Conservation (phyloP, 2,797 vertebrate species). For the Helarctos malayanus region DNA sequence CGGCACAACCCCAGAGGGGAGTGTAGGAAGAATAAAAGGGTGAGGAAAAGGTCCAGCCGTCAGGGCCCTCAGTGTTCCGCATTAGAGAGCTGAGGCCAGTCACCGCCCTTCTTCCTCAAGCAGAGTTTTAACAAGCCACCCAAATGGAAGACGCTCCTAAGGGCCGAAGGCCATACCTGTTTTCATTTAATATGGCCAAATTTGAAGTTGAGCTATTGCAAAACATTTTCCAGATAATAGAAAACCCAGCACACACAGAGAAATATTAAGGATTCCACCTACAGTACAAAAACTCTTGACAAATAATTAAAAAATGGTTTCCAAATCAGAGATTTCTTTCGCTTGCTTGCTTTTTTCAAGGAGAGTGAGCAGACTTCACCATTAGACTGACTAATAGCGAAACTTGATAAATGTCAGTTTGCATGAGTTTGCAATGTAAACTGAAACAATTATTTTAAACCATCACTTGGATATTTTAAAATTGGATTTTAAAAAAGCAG, state of each 20-base stretch:
- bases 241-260: not conserved
- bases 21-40: conserved; percentile 56
- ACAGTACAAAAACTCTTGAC: conserved; percentile 39
- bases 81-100: conserved; percentile 50
- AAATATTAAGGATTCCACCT: conserved; percentile 22
- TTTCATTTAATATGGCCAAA: not conserved
- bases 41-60: conserved; percentile 64
- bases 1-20: conserved; percentile 78
- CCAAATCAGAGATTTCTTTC: conserved; percentile 28
- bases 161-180: not conserved
- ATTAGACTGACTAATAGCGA: conserved; percentile 31
- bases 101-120: conserved; percentile 63
- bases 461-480: conserved; percentile 63
- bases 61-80: conserved; percentile 54
- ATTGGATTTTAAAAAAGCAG: conserved; percentile 56
- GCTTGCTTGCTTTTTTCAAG: not conserved
- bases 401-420: conserved; percentile 69
- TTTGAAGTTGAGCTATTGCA: conserved; percentile 16
- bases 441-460: conserved; percentile 72
- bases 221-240: not conserved
- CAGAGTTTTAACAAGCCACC: conserved; percentile 31
- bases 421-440: conserved; percentile 69
- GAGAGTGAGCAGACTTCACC: conserved; percentile 36
- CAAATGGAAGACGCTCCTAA: conserved; percentile 15
- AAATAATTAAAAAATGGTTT: conserved; percentile 44